Conservation (phyloP, 2,797 vertebrate genomes). For the Decapterus maruadsi region DNA sequence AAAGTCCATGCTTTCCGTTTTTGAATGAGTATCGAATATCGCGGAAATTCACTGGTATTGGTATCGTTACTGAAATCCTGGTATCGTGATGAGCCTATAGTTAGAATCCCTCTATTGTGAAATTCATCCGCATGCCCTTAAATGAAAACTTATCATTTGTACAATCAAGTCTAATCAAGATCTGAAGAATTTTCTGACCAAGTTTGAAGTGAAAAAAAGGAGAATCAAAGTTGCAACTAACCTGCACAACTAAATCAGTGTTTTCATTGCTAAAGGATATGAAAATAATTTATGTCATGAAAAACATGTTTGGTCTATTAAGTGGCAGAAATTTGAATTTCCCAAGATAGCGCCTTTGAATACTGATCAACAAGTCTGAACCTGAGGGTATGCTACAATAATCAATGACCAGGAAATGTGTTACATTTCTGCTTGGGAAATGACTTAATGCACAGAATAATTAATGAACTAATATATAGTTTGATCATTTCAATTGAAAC, state of each 20-base stretch:
- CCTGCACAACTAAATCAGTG: background rate
- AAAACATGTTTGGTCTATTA: background rate
- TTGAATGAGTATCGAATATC: too few relatives aligned
- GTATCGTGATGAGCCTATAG: too few relatives aligned
- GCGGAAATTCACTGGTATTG: too few relatives aligned
- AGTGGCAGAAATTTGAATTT: background rate
- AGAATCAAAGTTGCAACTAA: background rate
- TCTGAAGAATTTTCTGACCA: too few relatives aligned
- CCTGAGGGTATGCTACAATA: background rate
- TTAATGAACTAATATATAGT: background rate
- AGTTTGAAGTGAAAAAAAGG: too few relatives aligned
- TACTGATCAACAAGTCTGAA: background rate
- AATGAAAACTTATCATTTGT: too few relatives aligned
- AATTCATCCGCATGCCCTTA: too few relatives aligned
- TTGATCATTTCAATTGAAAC: background rate
- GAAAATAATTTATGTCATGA: background rate
- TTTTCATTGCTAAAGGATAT: background rate
- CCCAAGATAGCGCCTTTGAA: background rate
- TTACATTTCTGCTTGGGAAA: background rate
- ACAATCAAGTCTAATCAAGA: too few relatives aligned
- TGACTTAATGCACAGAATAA: background rate
- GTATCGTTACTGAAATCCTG: too few relatives aligned
- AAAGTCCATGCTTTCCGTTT: too few relatives aligned
- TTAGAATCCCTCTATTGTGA: too few relatives aligned
- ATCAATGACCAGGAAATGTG: background rate